A percentile compares a stretch with the other conserved stretches of the same genome.
Conservation (phyloP, 2,113 vertebrate species). For the Elgaria multicarinata region DNA sequence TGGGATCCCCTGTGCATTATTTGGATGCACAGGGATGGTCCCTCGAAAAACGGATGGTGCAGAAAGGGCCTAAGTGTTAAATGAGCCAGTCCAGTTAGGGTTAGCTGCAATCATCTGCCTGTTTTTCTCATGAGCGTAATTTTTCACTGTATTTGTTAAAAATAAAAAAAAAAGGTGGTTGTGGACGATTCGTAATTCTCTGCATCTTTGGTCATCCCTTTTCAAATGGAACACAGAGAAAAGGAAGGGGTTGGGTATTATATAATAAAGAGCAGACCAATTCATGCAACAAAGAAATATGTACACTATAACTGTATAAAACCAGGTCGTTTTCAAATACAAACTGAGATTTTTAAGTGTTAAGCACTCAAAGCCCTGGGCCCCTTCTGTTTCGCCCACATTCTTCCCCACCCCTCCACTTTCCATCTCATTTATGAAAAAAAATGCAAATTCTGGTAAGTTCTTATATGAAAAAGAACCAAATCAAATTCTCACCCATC, state of each 20-base stretch:
- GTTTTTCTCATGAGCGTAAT: conserved; percentile 45
- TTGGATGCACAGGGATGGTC: too few relatives aligned
- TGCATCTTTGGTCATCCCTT: conserved; percentile 44
- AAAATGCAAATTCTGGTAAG: too few relatives aligned
- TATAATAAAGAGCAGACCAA: neutral
- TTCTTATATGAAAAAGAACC: too few relatives aligned
- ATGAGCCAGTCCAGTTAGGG: conserved; percentile 18
- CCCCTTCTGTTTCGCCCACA: too few relatives aligned
- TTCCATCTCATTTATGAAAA: too few relatives aligned
- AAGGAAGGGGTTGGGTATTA: neutral
- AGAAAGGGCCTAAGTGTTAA: conserved; percentile 39
- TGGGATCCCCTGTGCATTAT: too few relatives aligned
- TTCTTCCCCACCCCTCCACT: too few relatives aligned
- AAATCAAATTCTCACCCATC: too few relatives aligned
- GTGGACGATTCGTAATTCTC: neutral
- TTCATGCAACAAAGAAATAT: neutral
- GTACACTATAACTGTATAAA: neutral
- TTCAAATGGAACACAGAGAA: conserved; percentile 25
- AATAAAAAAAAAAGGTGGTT: neutral
- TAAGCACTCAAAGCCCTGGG: too few relatives aligned
- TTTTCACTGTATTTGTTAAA: conserved; percentile 43
- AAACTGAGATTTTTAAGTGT: neutral
- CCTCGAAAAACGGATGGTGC: too few relatives aligned
- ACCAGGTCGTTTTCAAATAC: neutral
- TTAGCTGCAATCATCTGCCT: conserved; percentile 9